phyloP scores from a whole-genome alignment of 2,888 invertebrate genomes.

The Marasmarcha lunaedactyla region DNA sequence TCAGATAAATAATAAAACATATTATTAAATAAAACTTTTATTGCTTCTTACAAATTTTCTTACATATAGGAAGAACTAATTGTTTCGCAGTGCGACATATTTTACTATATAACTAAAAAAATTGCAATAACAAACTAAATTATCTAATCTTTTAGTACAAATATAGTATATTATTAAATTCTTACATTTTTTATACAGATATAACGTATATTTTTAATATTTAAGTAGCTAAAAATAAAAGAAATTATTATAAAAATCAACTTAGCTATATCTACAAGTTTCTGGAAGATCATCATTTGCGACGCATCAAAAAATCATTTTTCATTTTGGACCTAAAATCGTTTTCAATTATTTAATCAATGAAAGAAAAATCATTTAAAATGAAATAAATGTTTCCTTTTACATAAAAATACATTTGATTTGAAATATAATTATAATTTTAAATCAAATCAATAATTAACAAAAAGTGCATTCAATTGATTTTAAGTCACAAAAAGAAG shows the following conservation, averaged over 20 bases:
- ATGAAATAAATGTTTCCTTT: too few species aligned
- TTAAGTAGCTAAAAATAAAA: conserved; percentile 26
- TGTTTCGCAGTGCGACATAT: conserved; percentile 51
- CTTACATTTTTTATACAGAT: conserved; percentile 39
- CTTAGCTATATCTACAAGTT: conserved; percentile 57
- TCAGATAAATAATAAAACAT: too few species aligned
- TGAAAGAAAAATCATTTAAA: too few species aligned
- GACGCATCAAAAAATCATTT: not conserved
- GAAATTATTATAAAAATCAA: conserved; percentile 31
- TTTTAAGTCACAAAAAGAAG: too few species aligned
- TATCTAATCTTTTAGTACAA: conserved; percentile 34
- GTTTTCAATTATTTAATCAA: too few species aligned
- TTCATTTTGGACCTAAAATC: not conserved
- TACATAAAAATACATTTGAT: too few species aligned
- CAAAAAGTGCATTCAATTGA: too few species aligned
- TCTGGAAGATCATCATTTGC: conserved; percentile 44
- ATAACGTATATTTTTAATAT: conserved; percentile 25
- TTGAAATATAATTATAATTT: too few species aligned
- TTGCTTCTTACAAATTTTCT: conserved; percentile 64
- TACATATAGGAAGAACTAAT: conserved; percentile 57
- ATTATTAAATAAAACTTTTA: conserved; percentile 59
- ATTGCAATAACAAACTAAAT: conserved; percentile 45
- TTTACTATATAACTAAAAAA: conserved; percentile 34
- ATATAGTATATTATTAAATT: conserved; percentile 7
- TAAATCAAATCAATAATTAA: too few species aligned